phyloP scores from a whole-genome alignment of 2,113 vertebrate species.

The Jaculus jaculus region DNA sequence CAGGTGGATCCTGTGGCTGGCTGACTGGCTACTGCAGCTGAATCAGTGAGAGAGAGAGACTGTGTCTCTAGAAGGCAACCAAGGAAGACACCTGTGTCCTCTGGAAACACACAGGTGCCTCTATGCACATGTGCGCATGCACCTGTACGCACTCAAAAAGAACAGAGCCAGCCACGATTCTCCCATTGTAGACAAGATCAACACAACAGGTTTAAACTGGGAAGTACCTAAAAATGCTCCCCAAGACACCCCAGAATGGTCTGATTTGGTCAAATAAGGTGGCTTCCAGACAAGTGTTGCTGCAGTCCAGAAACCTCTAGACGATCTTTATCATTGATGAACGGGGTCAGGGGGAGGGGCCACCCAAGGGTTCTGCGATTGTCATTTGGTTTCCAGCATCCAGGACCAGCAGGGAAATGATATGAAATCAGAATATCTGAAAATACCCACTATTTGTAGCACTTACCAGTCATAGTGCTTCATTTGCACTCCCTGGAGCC shows the following conservation, averaged over 20 bases:
- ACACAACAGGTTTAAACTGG: neutral
- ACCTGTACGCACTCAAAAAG: neutral
- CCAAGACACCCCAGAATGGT: neutral
- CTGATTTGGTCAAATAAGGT: neutral
- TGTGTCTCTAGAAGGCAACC: too few species aligned
- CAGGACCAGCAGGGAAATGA: neutral
- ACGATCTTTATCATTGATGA: rapidly evolving
- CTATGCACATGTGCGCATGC: too few species aligned
- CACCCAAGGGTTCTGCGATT: neutral
- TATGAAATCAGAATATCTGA: neutral
- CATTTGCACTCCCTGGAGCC: neutral
- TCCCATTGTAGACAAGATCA: neutral
- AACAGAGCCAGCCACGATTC: neutral
- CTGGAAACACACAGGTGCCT: too few species aligned
- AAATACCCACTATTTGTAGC: rapidly evolving
- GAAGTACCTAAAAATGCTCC: neutral
- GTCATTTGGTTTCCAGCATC: neutral
- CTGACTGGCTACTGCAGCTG: too few species aligned
- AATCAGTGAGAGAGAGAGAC: too few species aligned
- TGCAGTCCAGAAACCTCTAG: neutral
- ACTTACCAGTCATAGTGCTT: neutral
- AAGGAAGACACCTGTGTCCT: too few species aligned
- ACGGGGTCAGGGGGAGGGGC: rapidly evolving
- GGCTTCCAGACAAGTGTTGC: neutral
- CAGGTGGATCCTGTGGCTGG: too few species aligned